These are phyloP conservation scores for Hymenochirus boettgeri DNA, from an alignment of 2,113 vertebrate genomes.

Conservation along the genomic window DNA sequence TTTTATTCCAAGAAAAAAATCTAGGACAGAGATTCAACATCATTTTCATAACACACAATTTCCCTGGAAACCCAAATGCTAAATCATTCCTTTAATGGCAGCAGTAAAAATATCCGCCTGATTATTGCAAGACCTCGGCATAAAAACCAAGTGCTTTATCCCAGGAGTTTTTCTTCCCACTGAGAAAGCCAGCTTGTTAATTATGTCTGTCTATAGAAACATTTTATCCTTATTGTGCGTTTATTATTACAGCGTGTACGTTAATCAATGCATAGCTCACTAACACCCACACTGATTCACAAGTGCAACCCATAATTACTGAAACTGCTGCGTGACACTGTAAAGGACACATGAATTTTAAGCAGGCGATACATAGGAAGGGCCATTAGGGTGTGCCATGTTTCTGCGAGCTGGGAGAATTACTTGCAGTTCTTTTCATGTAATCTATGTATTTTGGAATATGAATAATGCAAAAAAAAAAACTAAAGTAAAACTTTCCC, in stretches of 20 bases:
- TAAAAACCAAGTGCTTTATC: not conserved
- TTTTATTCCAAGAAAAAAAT: no score
- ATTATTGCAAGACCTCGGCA: not conserved
- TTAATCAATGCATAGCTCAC: not conserved
- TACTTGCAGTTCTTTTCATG: no score
- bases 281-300: slow-evolving; percentile 1
- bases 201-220: no score
- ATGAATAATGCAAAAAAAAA: no score
- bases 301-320: slow-evolving; percentile 20
- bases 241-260: not conserved
- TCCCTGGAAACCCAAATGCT: not conserved
- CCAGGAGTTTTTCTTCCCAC: not conserved
- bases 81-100: not conserved
- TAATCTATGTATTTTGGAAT: no score
- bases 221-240: no score
- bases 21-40: no score
- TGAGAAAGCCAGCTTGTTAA: not conserved
- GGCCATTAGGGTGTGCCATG: not conserved
- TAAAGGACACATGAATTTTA: slow-evolving; percentile 23
- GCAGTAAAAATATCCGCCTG: not conserved
- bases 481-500: no score
- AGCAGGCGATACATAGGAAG: slow-evolving; percentile 12
- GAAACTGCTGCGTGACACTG: slow-evolving; percentile 19
- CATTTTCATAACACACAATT: not conserved
- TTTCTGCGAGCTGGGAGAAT: no score